Base-by-base conservation (phyloP, 2,888 invertebrate species). In the Diploptera punctata region DNA sequence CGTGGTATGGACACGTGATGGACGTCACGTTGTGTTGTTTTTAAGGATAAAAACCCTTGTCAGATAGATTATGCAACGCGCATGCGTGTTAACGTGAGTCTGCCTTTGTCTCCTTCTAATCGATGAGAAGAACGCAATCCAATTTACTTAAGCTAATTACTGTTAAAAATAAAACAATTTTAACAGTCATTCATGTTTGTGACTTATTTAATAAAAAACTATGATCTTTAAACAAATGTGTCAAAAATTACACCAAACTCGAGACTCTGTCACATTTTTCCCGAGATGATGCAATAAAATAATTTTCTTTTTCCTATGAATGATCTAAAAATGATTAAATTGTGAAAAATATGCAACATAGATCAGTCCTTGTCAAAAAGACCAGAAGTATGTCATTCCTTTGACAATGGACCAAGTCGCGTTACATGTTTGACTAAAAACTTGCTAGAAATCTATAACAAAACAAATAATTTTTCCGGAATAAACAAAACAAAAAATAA, bases 1-100 rank as follows among this genome's bases (percentile, higher is more conserved):
- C 52, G 57, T 54, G 57, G 69, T 43, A 1, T 21, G 24, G 19
- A 38, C 69, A 69, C 69, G 69, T 69, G 69, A 69, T 69, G n/a
- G 19, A 2, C 52, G 60, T 69, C 69, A 69, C 69, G 69, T 69
- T 68, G 68, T 52, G 38, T 52, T 29, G 13, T 21, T 19, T 65
- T 47, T 65, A 2, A 44, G 47, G 38, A 65, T 65, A 65, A 44
- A 65, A 65, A 26, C 65, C 47, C 18, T 21, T 13, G 19, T 38
- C 33, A 9, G 21, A 38, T 19, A 18, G 43, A 43, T 62, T 65
- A 65, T 65, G 21, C 26, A 65, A 65, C 65, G n/a, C 26, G 47
- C 65, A 47, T 26, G 65, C 43, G 44, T 65, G 18, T 3, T 29
- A n/a, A 54, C 54, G 26, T 24, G 54, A 54, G 13, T 5, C 26